Conservation (phyloP, 2,888 invertebrate genomes). For the Gastracanthus pulcherrimus region DNA sequence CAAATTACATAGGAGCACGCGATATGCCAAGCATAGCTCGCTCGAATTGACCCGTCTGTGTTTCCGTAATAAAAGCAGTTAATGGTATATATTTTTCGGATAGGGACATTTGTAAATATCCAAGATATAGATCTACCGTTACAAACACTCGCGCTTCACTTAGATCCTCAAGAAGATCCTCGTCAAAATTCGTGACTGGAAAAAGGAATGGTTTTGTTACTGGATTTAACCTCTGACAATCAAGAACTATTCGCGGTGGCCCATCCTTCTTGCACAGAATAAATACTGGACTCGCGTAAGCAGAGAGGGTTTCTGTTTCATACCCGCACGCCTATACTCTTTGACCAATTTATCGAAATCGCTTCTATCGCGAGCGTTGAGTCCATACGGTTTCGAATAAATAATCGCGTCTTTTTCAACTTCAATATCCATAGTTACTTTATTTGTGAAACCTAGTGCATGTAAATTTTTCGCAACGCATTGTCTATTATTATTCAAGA, state of each 20-base stretch:
- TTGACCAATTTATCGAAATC: slow-evolving; percentile 43
- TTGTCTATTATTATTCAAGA: neutral
- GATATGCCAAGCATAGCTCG: slow-evolving; percentile 49
- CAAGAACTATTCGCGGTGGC: slow-evolving; percentile 46
- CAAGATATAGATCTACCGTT: slow-evolving; percentile 31
- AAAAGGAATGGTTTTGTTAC: slow-evolving; percentile 15
- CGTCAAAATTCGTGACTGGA: slow-evolving; percentile 53
- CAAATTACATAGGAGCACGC: slow-evolving; percentile 50
- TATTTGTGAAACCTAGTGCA: neutral
- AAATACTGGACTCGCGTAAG: slow-evolving; percentile 53
- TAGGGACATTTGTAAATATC: slow-evolving; percentile 50
- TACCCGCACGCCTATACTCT: slow-evolving; percentile 41
- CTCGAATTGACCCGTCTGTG: slow-evolving; percentile 43
- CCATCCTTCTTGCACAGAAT: slow-evolving; percentile 54
- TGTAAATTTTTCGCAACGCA: neutral
- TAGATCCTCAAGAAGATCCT: slow-evolving; percentile 33
- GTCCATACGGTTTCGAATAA: slow-evolving; percentile 38
- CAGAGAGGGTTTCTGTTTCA: slow-evolving; percentile 50
- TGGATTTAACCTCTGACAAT: slow-evolving; percentile 42
- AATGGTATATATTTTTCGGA: slow-evolving; percentile 27
- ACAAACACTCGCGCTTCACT: slow-evolving; percentile 28
- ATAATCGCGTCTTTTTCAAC: slow-evolving; percentile 3
- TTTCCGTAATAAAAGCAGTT: slow-evolving; percentile 52
- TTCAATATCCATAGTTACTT: slow-evolving; percentile 50
- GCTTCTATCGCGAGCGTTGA: slow-evolving; percentile 40